Evolutionary conservation across 2,888 invertebrate genomes (phyloP).

Genomic region (Andrena bucephala): DNA sequence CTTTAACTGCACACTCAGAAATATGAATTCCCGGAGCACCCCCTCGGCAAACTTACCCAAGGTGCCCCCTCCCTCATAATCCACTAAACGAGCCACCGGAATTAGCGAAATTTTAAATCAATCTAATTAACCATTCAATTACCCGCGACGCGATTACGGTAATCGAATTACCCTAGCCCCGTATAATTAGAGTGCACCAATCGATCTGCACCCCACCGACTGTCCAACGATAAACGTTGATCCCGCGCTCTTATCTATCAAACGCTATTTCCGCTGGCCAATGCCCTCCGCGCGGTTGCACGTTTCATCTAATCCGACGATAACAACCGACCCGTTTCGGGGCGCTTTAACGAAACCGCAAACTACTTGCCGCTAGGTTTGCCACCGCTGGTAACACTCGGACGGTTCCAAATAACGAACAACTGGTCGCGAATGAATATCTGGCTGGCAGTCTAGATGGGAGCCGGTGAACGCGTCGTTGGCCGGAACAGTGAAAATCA

Average conservation of each 20-base stretch:
- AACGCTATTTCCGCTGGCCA: slow-evolving; percentile 21
- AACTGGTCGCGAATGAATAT: not conserved
- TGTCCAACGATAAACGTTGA: slow-evolving; percentile 57
- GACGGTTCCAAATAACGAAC: not conserved
- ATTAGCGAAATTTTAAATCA: slow-evolving; percentile 81
- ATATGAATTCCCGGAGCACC: not conserved
- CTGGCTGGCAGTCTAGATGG: not conserved
- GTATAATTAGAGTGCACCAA: slow-evolving; percentile 76
- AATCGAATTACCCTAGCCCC: slow-evolving; percentile 80
- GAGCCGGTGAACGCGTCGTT: slow-evolving; percentile 7
- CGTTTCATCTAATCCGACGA: not conserved
- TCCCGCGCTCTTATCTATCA: slow-evolving; percentile 43
- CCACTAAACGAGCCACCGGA: slow-evolving; percentile 73
- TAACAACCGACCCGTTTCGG: not conserved
- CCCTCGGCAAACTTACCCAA: slow-evolving; percentile 29
- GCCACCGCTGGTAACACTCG: not conserved
- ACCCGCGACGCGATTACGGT: slow-evolving; percentile 79
- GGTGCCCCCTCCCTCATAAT: slow-evolving; percentile 62
- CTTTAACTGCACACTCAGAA: not conserved
- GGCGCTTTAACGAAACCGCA: not conserved
- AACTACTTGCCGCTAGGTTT: too few species aligned
- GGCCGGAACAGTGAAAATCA: slow-evolving; percentile 31
- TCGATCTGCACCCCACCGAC: slow-evolving; percentile 46
- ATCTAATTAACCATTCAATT: slow-evolving; percentile 82
- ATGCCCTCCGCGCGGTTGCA: not conserved